These are phyloP conservation scores for Anastatus disparis DNA, from an alignment of 1,140 invertebrate species.

Conservation along the genomic window DNA sequence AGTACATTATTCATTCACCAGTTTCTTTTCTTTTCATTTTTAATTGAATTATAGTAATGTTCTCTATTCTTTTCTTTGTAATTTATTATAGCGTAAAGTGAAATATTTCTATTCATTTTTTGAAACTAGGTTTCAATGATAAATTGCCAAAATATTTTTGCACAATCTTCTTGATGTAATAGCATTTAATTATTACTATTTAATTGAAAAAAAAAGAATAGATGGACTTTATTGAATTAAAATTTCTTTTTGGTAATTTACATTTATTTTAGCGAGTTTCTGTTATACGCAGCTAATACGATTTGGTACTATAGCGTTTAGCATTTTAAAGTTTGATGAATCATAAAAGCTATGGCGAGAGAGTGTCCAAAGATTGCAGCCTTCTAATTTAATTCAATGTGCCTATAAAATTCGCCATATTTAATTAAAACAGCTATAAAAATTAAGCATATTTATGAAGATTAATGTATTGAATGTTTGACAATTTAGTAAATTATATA, in stretches of 20 bases:
- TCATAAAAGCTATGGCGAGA: background rate
- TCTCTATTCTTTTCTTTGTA: too few relatives aligned
- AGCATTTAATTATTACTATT: background rate
- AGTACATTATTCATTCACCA: too few relatives aligned
- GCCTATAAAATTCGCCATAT: background rate
- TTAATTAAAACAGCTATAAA: conserved; percentile 6
- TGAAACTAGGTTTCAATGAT: too few relatives aligned
- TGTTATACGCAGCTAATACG: too few relatives aligned
- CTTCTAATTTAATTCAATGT: background rate
- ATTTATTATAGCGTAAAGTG: too few relatives aligned
- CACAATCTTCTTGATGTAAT: background rate
- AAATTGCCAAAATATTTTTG: background rate
- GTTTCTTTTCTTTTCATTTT: too few relatives aligned
- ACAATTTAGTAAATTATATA: conserved; percentile 1
- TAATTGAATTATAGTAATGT: too few relatives aligned
- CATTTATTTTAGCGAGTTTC: too few relatives aligned
- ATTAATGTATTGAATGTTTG: background rate
- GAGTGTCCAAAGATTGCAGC: background rate
- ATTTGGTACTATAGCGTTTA: background rate
- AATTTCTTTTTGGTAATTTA: too few relatives aligned
- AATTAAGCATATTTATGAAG: background rate
- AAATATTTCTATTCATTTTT: too few relatives aligned
- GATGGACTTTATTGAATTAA: background rate
- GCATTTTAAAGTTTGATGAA: background rate
- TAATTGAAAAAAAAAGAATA: background rate